Evolutionary conservation across 2,888 invertebrate species (phyloP), one percentile per base, ranked within the genome.

Genomic region (Sphaerophoria taeniata): DNA sequence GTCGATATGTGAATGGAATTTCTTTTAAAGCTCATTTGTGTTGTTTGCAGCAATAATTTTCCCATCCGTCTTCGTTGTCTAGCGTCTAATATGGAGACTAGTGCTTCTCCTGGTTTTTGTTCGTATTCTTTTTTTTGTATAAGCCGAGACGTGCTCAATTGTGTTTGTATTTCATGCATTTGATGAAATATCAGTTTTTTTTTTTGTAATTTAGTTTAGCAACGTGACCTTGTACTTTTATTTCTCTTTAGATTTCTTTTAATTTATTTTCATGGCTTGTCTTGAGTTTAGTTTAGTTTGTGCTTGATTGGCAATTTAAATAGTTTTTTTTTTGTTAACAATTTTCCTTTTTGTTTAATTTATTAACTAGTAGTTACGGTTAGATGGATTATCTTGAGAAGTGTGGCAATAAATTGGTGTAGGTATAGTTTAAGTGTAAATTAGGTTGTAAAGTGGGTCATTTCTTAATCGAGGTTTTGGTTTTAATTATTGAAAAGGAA

Each of bases 201-300:
- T 49, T 11, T 49, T 49, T 65, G 63, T 36, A 65, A 51, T 51
- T 51, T 53, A 34, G 77, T 43, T 71, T 45, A 56, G 69, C 72
- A 61, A 58, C 74, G 70, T 74, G 83, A 83, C 83, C 83, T 83
- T 83, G 74, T 65, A 63, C 49, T 75, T 72, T 74, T 70, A 60
- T 70, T 77, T 79, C 69, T 73, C 69, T 73, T 78, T 83, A 55
- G 73, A 67, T 45, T 58, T 65, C 49, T 58, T 73, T 51, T 73
- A 47, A 67, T 55, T 77, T 67, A 39, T 51, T 53, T 53, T 51
- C 31, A 53, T 53, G 14, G 12, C 14, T 51, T 49, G 3, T 34
- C 33, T 43, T 47, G 7, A 39, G 51, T 39, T 14, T 58, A 39
- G 11, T 39, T 45, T 55, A 3, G 14, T 34, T 36, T n/a, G 16